phyloP scores from a whole-genome alignment of 2,797 vertebrate species.

The Melanogrammus aeglefinus region DNA sequence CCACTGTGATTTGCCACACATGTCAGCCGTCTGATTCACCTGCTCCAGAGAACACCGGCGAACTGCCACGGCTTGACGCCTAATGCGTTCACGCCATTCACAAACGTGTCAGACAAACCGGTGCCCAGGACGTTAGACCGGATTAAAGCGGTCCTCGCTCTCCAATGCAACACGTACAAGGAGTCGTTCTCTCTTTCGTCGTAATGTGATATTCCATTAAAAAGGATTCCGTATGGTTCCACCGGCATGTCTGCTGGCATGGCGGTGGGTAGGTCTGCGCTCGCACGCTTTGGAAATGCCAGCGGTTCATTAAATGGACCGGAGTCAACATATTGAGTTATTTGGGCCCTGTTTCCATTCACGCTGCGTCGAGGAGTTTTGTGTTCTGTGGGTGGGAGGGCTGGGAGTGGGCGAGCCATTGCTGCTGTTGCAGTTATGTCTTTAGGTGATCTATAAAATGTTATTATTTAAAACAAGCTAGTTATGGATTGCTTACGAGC shows the following conservation, averaged over 20 bases:
- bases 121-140: conserved; percentile 19
- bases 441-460: conserved; percentile 80
- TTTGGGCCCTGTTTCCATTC: conserved; percentile 59
- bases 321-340: conserved; percentile 68
- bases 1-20: conserved; percentile 32
- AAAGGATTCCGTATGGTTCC: conserved; percentile 61
- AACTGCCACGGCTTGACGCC: conserved; percentile 43
- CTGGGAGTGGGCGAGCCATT: conserved; percentile 17
- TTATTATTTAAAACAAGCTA: conserved; percentile 81
- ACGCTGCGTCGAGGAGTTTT: conserved; percentile 35
- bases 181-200: conserved; percentile 53
- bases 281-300: conserved; percentile 64
- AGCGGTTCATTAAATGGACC: conserved; percentile 71
- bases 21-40: conserved; percentile 27
- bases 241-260: conserved; percentile 40
- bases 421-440: conserved; percentile 62
- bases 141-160: conserved; percentile 52
- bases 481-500: conserved; percentile 76
- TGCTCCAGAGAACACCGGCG: conserved; percentile 39
- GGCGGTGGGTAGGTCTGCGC: not conserved
- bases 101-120: conserved; percentile 10
- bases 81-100: conserved; percentile 49
- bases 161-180: conserved; percentile 18
- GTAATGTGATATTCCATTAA: conserved; percentile 51
- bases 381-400: conserved; percentile 25